phyloP scores from a whole-genome alignment of 2,888 invertebrate genomes.

The Callyntrura guangdongensis region DNA sequence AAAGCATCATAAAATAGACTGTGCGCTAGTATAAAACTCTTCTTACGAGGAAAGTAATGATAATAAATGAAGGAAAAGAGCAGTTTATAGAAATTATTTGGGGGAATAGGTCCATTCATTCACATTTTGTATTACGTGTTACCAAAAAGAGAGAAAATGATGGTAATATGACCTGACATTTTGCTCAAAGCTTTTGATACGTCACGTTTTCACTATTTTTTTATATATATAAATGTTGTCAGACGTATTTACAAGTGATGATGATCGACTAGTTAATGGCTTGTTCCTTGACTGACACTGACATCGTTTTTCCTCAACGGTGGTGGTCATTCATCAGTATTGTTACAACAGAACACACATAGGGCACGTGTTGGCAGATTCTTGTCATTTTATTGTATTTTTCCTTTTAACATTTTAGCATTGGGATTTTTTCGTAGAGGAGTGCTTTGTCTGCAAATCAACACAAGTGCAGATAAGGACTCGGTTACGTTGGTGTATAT shows the following conservation, averaged over 20 bases:
- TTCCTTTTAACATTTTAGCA: slow-evolving; percentile 33
- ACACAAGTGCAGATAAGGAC: neutral
- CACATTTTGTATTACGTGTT: slow-evolving; percentile 5
- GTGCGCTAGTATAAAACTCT: neutral
- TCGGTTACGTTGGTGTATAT: neutral
- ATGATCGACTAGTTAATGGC: slow-evolving; percentile 41
- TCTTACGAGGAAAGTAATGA: slow-evolving; percentile 16
- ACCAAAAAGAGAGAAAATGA: slow-evolving; percentile 28
- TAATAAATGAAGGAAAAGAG: slow-evolving; percentile 12
- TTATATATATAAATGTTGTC: neutral
- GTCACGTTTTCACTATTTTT: slow-evolving; percentile 29
- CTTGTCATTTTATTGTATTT: slow-evolving; percentile 38
- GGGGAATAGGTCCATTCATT: slow-evolving; percentile 17
- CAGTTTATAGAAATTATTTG: neutral
- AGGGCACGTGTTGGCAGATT: slow-evolving; percentile 10
- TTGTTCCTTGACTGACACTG: slow-evolving; percentile 20
- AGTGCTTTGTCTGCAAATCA: neutral
- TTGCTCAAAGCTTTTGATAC: slow-evolving; percentile 5
- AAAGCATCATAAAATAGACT: neutral
- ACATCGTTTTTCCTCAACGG: neutral
- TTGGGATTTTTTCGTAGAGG: neutral
- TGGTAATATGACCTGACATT: slow-evolving; percentile 49
- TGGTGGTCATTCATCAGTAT: slow-evolving; percentile 29
- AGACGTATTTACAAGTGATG: neutral
- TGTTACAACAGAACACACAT: neutral